A percentile compares a stretch with the other conserved stretches of the same genome.
Conservation (phyloP, 2,113 vertebrate genomes). For the Cyanistes caeruleus region DNA sequence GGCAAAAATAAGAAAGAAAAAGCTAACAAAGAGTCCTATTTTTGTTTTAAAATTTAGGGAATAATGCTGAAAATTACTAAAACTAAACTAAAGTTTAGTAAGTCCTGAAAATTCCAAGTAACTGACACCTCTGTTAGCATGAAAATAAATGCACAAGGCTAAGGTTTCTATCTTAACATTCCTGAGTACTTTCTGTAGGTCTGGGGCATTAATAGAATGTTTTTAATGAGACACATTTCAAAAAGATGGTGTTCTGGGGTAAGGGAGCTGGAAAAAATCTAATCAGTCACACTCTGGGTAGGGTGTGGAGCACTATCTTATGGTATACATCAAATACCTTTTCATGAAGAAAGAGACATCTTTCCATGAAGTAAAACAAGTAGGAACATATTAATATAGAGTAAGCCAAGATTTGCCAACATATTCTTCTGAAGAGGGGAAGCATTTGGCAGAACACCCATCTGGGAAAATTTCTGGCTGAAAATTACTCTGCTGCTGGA, state of each 20-base stretch:
- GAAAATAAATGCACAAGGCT: background rate
- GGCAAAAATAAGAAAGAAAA: background rate
- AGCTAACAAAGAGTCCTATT: background rate
- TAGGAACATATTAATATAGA: background rate
- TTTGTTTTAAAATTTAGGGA: background rate
- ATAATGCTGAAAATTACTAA: background rate
- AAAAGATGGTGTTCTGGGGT: background rate
- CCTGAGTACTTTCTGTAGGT: background rate
- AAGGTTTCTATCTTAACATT: background rate
- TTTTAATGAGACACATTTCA: background rate
- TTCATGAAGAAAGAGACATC: background rate
- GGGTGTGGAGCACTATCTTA: background rate
- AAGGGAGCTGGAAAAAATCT: background rate
- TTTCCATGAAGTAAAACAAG: background rate
- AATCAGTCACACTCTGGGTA: background rate
- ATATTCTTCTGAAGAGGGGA: background rate
- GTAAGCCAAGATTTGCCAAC: background rate
- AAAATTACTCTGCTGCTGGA: background rate
- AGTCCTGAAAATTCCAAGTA: background rate
- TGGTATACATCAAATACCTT: fast-evolving
- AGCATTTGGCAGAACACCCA: background rate
- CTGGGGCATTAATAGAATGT: background rate
- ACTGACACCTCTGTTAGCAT: background rate
- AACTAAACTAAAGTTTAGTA: background rate
- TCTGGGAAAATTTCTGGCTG: background rate